phyloP scores from a whole-genome alignment of 2,113 vertebrate genomes.

The Lichenostomus cassidix region DNA sequence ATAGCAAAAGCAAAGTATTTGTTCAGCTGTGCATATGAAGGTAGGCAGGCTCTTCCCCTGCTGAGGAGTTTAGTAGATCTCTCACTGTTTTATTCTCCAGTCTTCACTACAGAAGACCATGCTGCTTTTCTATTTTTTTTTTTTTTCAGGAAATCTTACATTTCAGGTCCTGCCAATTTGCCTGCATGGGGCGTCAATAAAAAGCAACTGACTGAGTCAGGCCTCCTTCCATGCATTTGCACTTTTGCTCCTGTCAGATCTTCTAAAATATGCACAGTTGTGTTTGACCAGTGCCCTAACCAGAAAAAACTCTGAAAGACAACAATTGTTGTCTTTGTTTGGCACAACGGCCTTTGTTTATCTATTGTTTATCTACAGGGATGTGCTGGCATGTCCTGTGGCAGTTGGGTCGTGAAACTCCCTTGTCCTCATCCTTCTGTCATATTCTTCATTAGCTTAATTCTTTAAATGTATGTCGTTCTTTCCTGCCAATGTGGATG shows the following conservation, averaged over 20 bases:
- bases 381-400: not conserved
- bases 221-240: not conserved
- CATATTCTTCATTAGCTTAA: not conserved
- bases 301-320: not conserved
- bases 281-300: not conserved
- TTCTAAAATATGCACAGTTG: not conserved
- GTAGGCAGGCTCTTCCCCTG: constrained; percentile 3
- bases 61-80: constrained; percentile 4
- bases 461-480: not conserved
- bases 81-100: not conserved
- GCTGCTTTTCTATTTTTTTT: not conserved
- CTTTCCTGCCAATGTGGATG: not conserved
- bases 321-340: not conserved
- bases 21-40: constrained; percentile 33
- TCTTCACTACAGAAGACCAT: not conserved
- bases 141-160: not conserved
- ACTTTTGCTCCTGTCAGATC: not conserved
- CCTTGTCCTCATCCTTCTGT: not conserved
- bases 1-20: not conserved
- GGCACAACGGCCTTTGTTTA: not conserved
- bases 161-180: not conserved
- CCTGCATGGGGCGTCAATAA: not conserved
- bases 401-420: not conserved
- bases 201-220: not conserved
- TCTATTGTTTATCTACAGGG: not conserved